Conservation (phyloP, 2,888 invertebrate genomes). For the Tetanocera ferruginea region DNA sequence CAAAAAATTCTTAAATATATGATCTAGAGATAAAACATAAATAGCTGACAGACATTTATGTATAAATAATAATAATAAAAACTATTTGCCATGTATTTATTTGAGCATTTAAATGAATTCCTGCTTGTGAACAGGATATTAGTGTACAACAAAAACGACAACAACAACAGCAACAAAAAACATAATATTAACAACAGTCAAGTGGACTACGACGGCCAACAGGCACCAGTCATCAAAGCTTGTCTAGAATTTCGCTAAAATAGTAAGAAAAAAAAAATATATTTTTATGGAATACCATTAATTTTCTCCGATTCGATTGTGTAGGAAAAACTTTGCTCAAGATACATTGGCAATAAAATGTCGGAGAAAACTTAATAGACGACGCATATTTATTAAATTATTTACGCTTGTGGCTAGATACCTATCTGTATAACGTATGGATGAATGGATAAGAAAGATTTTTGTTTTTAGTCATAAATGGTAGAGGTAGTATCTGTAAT, state of each 20-base stretch:
- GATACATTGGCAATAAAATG: neutral
- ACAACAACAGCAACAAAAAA: slow-evolving; percentile 17
- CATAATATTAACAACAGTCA: neutral
- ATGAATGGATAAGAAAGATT: no score
- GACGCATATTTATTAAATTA: neutral
- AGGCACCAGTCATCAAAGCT: slow-evolving; percentile 39
- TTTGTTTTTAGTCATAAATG: no score
- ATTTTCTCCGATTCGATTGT: neutral
- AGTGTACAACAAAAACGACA: slow-evolving; percentile 34
- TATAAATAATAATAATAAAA: slow-evolving; percentile 34
- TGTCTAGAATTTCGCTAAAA: slow-evolving; percentile 20
- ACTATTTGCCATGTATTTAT: neutral
- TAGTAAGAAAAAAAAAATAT: neutral
- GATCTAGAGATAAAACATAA: neutral
- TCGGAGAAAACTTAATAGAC: neutral
- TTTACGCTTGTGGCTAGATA: neutral
- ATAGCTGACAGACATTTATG: slow-evolving; percentile 12
- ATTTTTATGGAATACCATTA: neutral
- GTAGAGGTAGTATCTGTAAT: neutral
- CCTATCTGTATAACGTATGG: neutral
- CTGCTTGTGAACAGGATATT: neutral
- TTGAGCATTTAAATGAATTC: no score
- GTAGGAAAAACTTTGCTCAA: neutral
- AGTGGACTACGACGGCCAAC: no score
- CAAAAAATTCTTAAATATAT: neutral